Conservation (phyloP, 2,113 vertebrate genomes). For the Podiceps cristatus region DNA sequence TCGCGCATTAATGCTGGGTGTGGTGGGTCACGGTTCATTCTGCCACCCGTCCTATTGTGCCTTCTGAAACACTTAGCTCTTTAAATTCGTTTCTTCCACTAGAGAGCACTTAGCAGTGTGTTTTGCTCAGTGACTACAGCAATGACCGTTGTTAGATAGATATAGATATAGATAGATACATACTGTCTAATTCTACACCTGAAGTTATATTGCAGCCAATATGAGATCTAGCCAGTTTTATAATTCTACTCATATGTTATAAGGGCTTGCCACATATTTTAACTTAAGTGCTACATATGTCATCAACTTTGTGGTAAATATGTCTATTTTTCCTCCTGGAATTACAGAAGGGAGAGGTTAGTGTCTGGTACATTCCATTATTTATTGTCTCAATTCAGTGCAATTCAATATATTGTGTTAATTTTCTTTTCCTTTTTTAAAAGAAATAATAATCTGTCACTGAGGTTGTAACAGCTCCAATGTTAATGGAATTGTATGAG, state of each 20-base stretch:
- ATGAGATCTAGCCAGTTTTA: conserved; percentile 32
- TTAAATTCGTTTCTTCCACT: neutral
- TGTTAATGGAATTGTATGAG: conserved; percentile 73
- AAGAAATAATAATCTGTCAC: conserved; percentile 76
- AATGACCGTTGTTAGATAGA: neutral
- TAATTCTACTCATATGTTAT: conserved; percentile 59
- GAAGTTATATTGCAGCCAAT: conserved; percentile 53
- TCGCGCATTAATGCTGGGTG: neutral
- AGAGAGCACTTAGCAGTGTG: neutral
- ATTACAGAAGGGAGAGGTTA: conserved; percentile 62
- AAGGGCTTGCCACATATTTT: conserved; percentile 72
- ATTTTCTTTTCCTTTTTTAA: conserved; percentile 73
- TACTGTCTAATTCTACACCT: conserved; percentile 35
- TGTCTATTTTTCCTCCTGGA: conserved; percentile 65
- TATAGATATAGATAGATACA: neutral
- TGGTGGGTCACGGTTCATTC: neutral
- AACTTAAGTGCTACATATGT: conserved; percentile 58
- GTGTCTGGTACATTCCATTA: conserved; percentile 61
- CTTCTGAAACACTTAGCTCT: neutral
- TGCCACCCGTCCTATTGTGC: neutral
- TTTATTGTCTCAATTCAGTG: conserved; percentile 71
- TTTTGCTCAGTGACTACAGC: neutral
- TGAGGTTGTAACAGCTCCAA: conserved; percentile 50
- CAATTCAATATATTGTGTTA: conserved; percentile 75
- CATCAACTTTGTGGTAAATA: conserved; percentile 74